Percentiles rank a stretch among this genome's conserved stretches.
These are phyloP conservation scores for Luffia ferchaultella DNA, from an alignment of 2,888 invertebrate genomes.

Conservation along the genomic window DNA sequence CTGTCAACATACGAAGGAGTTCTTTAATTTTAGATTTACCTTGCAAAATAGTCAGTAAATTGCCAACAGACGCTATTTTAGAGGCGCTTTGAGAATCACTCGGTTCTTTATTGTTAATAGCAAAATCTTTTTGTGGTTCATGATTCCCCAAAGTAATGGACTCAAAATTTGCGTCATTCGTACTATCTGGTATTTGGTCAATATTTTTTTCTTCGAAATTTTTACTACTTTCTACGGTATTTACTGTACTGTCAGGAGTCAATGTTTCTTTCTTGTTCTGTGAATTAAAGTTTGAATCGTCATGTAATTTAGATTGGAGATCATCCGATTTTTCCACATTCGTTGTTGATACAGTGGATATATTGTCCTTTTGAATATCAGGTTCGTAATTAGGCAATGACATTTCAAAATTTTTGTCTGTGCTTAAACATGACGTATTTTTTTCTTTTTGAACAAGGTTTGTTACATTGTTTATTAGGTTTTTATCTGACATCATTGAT, in stretches of 20 bases:
- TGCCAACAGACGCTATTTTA: constrained; percentile 26
- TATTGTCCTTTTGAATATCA: no score
- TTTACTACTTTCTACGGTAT: constrained; percentile 20
- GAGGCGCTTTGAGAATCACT: not conserved
- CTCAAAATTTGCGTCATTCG: constrained; percentile 22
- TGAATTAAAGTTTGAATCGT: no score
- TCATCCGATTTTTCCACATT: no score
- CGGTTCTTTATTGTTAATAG: not conserved
- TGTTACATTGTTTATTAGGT: no score
- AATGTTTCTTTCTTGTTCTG: constrained; percentile 23
- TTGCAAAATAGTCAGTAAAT: constrained; percentile 42
- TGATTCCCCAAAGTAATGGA: not conserved
- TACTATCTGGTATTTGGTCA: constrained; percentile 31
- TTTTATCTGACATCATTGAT: no score
- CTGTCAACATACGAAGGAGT: constrained; percentile 38
- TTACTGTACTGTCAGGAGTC: constrained; percentile 45
- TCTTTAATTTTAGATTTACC: constrained; percentile 58
- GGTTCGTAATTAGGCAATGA: no score
- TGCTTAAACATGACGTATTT: no score
- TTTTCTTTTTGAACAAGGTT: no score
- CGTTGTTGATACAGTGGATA: no score
- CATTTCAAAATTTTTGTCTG: no score
- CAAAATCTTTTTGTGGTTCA: not conserved
- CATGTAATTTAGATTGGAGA: no score
- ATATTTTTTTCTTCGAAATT: constrained; percentile 5